phyloP scores from a whole-genome alignment of 2,797 vertebrate genomes.

The Caiman crocodilus region DNA sequence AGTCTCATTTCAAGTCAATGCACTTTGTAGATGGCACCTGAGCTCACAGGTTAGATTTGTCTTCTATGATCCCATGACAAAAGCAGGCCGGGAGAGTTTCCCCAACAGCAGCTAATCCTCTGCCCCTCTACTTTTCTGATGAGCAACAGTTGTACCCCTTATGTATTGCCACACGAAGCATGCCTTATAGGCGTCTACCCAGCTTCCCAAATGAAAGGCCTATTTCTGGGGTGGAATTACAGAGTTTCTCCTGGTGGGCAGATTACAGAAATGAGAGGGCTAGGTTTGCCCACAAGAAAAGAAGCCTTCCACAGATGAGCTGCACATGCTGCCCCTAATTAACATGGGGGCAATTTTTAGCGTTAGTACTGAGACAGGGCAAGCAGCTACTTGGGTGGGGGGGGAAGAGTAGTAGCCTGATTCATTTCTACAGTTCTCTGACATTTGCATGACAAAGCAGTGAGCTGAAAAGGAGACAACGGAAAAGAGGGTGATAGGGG shows the following conservation, averaged over 20 bases:
- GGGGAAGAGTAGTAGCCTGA: slow-evolving; percentile 35
- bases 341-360: not conserved
- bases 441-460: slow-evolving; percentile 56
- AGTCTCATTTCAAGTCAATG: not conserved
- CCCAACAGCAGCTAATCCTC: not conserved
- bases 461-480: not conserved
- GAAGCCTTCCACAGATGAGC: not conserved
- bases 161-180: not conserved
- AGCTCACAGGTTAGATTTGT: not conserved
- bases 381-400: not conserved
- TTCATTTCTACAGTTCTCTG: slow-evolving; percentile 64
- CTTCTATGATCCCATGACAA: not conserved
- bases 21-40: not conserved
- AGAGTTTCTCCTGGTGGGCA: not conserved
- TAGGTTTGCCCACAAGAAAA: not conserved
- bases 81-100: not conserved
- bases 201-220: not conserved
- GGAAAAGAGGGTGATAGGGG: slow-evolving; percentile 10
- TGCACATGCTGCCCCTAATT: not conserved
- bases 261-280: not conserved
- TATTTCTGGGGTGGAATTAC: not conserved
- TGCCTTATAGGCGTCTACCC: not conserved
- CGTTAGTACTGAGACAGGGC: not conserved
- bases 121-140: not conserved
- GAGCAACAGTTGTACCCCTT: not conserved